Base-by-base conservation (phyloP, 2,888 invertebrate genomes). In the Sarcophaga variegata region DNA sequence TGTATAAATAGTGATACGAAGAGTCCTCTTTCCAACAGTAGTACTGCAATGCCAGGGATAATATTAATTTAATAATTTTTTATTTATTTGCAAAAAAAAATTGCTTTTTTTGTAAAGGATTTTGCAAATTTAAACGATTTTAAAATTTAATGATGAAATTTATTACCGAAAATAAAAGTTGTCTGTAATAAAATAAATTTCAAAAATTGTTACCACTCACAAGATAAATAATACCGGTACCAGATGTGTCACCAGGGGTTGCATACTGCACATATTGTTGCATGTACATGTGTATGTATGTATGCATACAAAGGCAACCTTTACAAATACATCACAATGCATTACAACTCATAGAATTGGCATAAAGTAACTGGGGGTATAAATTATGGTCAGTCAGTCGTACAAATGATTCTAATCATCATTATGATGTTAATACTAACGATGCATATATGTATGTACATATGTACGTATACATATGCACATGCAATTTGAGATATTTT, bases 221-320 rank as follows among this genome's bases (percentile, higher is more conserved):
- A 37, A 59, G 49, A 82, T 79, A 66, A 71, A 86, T 74, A 81
- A 78, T 64, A 62, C 71, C 82, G 79, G 70, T 10, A 37, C 82
- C 80, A 72, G 27, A 72, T 85, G 83, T 80, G 83, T 80, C 77
- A 76, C 59, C 72, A 67, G 69, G 59, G 86, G 63, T 78, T 66
- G 27, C 66, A 37, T 47, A 69, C 37, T 37, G 37, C 8, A 37
- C 8, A 37, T 37, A 10, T 37, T 0, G 8, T 6, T 6, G 37
- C 0, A 37, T 6, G 37, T 37, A 6, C 1, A 1, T 37, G 2
- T 37, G 37, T 20, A 66, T 17, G 17, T 14, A 17, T 17, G 54
- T 17, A 54, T 54, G 17, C 54, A 54, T 54, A 17, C 54, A 17
- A 14, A 3, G 17, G 17, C 12, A 54, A 54, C 8, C 37, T 37